Evolutionary conservation across 2,113 vertebrate genomes (phyloP).

Genomic region (Ovibos moschatus): DNA sequence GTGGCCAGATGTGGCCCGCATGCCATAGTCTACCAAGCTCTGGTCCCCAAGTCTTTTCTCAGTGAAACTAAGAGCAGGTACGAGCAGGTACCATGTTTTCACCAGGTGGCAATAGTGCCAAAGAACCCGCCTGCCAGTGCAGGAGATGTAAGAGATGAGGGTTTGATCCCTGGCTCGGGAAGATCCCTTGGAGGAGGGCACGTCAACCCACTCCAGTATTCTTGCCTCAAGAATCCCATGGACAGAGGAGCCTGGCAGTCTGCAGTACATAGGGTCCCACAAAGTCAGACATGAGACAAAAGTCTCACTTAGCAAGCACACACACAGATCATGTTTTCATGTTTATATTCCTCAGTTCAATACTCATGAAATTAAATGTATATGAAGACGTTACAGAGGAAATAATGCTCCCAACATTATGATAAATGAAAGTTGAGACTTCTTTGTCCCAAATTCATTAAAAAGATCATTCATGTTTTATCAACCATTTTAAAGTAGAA

Average conservation of each 20-base stretch:
- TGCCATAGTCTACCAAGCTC: neutral
- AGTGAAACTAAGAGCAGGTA: neutral
- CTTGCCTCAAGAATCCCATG: neutral
- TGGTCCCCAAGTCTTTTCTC: neutral
- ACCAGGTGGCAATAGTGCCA: neutral
- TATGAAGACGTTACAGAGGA: neutral
- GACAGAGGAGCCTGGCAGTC: neutral
- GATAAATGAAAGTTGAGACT: neutral
- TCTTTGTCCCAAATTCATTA: conserved; percentile 11
- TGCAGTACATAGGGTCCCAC: neutral
- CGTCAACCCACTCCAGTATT: neutral
- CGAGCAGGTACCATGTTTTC: neutral
- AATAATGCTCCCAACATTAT: neutral
- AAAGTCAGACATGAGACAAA: neutral
- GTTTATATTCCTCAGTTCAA: neutral
- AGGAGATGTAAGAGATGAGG: neutral
- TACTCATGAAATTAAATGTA: neutral
- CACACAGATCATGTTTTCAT: neutral
- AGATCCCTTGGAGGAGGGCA: neutral
- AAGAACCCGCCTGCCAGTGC: neutral
- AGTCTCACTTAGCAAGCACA: neutral
- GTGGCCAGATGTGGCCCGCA: neutral
- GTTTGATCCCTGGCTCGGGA: neutral
- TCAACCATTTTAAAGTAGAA: neutral
- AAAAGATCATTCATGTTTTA: neutral